Evolutionary conservation across 2,113 vertebrate genomes (phyloP), one percentile per base, ranked within the genome.

Genomic region (Polypterus bichir): DNA sequence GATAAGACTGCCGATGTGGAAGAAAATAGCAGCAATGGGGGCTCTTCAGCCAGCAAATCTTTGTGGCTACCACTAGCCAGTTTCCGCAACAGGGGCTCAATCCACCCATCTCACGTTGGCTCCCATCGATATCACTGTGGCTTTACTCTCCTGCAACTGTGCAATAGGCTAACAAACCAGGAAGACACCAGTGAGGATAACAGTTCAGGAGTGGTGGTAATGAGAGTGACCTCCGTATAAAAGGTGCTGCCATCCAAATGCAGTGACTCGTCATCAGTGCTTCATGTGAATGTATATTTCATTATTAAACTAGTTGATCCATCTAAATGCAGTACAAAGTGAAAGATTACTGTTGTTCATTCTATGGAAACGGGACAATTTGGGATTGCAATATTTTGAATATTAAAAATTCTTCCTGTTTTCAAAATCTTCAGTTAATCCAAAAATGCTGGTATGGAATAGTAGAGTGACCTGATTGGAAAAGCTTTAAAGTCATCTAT

Each of bases 211-310:
- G 92, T 96, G 75, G 89, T 92, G 0, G 93, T 93, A 3, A 89
- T 97, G 69, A 89, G 91, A 66, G 92, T 95, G n/a, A 96, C 93
- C 3, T 93, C 93, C 0, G 93, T 97, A 78, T 97, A 81, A 85
- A 64, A 60, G 11, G 44, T 54, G 11, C 51, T 46, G 46, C 48
- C 60, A 62, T 62, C 9, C 27, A 54, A 58, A 6, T 44, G 44
- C 64, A 44, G 44, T 45, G 9, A 44, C 46, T 49, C 57, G 3
- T 7, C 8, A 49, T 44, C 49, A n/a, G 44, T 7, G 48, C n/a
- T 44, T 52, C 7, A 7, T 8, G 51, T 10, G 9, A 11, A 8
- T n/a, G 44, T 49, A 11, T 48, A 7, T 49, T 5, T 7, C 3
- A 48, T 44, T 10, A 7, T n/a, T 47, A 45, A 44, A 46, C 48